Conservation (phyloP, 2,797 vertebrate species). For the Enteromius mattozi region DNA sequence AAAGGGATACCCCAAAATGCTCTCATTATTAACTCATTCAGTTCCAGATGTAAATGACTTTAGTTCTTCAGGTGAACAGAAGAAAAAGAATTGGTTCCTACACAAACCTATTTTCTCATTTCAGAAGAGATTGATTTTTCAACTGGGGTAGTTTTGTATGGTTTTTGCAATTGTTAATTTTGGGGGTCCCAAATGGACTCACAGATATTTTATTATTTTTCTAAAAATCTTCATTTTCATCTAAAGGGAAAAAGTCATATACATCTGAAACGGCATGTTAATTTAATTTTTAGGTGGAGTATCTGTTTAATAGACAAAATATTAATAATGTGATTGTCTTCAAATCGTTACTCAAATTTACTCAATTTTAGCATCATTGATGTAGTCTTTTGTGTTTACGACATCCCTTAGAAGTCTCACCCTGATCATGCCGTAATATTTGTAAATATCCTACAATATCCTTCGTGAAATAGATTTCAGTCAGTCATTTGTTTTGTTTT, state of each 20-base stretch:
- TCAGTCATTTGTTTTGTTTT: not conserved
- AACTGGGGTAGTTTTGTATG: not conserved
- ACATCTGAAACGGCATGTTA: not conserved
- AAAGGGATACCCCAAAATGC: not conserved
- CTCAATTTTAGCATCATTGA: not conserved
- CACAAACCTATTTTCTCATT: not conserved
- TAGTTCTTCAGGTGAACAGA: not conserved
- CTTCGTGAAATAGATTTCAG: not conserved
- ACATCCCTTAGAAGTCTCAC: not conserved
- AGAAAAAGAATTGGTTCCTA: not conserved
- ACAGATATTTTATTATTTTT: not conserved
- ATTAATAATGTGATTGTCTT: not conserved
- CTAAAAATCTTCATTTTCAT: not conserved
- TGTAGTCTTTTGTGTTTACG: not conserved
- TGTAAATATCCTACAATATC: not conserved
- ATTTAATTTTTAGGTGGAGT: not conserved
- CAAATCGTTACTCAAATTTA: not conserved
- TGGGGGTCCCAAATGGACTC: not conserved
- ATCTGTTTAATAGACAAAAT: not conserved
- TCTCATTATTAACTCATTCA: not conserved
- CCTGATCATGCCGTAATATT: not conserved
- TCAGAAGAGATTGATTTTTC: not conserved
- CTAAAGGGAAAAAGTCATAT: not conserved
- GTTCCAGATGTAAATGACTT: not conserved
- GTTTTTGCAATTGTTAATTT: not conserved